Conservation (phyloP, 2,113 vertebrate species). For the Pipra filicauda region DNA sequence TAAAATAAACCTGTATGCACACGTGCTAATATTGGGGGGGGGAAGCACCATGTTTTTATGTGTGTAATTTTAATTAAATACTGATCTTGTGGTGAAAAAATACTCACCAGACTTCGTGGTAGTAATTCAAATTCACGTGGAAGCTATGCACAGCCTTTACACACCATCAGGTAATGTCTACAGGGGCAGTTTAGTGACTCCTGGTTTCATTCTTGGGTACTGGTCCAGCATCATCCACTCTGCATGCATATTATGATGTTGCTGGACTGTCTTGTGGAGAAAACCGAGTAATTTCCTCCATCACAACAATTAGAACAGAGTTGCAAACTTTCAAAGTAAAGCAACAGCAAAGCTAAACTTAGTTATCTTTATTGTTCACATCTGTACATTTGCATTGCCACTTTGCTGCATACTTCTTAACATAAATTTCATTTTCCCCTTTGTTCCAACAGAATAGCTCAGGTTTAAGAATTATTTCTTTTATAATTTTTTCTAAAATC, state of each 20-base stretch:
- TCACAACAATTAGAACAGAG: not conserved
- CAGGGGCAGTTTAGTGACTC: not conserved
- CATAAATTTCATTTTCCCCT: not conserved
- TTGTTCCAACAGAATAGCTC: not conserved
- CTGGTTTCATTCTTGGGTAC: not conserved
- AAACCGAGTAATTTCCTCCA: not conserved
- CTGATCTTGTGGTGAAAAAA: not conserved
- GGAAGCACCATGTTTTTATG: not conserved
- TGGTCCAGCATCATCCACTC: not conserved
- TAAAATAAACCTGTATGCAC: not conserved
- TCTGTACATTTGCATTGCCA: not conserved
- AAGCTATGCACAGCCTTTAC: not conserved
- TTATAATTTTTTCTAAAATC: not conserved
- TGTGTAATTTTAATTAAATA: not conserved
- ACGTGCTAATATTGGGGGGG: not conserved
- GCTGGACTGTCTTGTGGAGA: not conserved
- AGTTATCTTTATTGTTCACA: not conserved
- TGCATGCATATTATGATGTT: not conserved
- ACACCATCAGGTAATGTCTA: not conserved
- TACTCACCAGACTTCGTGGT: not conserved
- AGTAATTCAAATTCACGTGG: not conserved
- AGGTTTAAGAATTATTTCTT: not conserved
- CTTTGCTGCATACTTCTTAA: not conserved
- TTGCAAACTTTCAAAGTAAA: not conserved
- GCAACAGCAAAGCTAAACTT: not conserved